These are phyloP conservation scores for Zingel zingel DNA, from an alignment of 2,113 vertebrate species.

Conservation along the genomic window DNA sequence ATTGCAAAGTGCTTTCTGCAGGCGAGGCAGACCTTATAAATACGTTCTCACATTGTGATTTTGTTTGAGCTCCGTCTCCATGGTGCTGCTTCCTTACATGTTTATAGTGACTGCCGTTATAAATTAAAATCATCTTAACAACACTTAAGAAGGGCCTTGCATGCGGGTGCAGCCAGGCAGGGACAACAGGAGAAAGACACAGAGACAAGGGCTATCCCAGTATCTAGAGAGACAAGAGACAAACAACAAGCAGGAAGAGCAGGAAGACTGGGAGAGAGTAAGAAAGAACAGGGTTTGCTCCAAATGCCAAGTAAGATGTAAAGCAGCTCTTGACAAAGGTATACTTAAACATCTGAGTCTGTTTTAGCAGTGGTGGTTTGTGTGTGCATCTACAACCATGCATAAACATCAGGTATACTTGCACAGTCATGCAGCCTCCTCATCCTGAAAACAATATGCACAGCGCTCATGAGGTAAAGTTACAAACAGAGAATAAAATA, in stretches of 20 bases:
- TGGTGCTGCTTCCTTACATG: conserved; percentile 86
- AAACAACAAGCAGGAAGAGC: conserved; percentile 8
- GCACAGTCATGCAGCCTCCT: conserved; percentile 47
- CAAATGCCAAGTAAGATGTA: neutral
- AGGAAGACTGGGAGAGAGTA: neutral
- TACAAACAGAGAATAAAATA: conserved; percentile 49
- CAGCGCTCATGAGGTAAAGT: conserved; percentile 33
- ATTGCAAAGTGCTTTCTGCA: conserved; percentile 52
- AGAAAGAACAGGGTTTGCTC: neutral
- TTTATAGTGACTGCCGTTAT: conserved; percentile 86
- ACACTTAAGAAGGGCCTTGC: conserved; percentile 80
- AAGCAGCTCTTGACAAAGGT: conserved; percentile 19
- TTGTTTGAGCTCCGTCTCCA: conserved; percentile 87
- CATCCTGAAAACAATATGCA: conserved; percentile 29
- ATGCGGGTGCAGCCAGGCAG: conserved; percentile 67
- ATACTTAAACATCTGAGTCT: neutral
- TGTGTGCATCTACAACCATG: neutral
- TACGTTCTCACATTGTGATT: conserved; percentile 85
- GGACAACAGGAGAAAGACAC: conserved; percentile 57
- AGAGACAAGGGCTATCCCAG: conserved; percentile 56
- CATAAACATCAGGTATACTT: conserved; percentile 8
- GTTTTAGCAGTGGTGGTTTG: neutral
- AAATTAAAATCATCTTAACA: conserved; percentile 88
- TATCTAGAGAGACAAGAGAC: conserved; percentile 44
- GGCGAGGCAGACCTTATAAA: conserved; percentile 83